phyloP scores from a whole-genome alignment of 2,888 invertebrate species.

The Ryuthela nishihirai region DNA sequence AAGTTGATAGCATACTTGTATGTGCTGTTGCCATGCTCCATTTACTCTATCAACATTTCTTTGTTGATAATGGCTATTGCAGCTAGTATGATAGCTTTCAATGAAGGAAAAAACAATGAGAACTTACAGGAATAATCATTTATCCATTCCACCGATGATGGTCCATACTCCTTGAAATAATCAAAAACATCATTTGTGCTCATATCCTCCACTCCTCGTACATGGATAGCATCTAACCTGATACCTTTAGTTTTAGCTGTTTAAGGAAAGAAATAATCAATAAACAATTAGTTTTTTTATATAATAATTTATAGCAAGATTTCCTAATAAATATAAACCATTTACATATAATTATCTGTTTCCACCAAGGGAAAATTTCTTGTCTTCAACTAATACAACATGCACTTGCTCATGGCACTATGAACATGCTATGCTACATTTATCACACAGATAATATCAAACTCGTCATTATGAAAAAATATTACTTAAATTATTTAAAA shows the following conservation, averaged over 20 bases:
- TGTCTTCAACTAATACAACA: conserved; percentile 4
- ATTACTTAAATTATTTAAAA: too few relatives aligned
- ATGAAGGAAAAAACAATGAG: conserved; percentile 3
- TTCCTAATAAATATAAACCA: background rate
- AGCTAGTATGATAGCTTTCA: too few relatives aligned
- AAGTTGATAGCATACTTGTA: too few relatives aligned
- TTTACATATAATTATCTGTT: background rate
- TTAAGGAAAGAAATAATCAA: background rate
- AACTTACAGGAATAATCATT: conserved; percentile 67
- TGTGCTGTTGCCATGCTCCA: too few relatives aligned
- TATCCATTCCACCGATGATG: conserved; percentile 76
- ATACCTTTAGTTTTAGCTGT: conserved; percentile 16
- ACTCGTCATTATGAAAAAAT: too few relatives aligned
- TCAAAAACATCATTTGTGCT: conserved; percentile 72
- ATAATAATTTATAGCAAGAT: background rate
- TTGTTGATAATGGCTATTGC: too few relatives aligned
- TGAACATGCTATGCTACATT: too few relatives aligned
- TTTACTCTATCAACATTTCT: too few relatives aligned
- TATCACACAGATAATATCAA: too few relatives aligned
- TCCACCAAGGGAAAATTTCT: background rate
- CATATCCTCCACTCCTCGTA: conserved; percentile 70
- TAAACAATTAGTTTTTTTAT: background rate
- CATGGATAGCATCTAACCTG: conserved; percentile 68
- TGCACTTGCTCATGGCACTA: too few relatives aligned
- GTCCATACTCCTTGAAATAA: conserved; percentile 71